Evolutionary conservation across 1,140 invertebrate species (phyloP).

Genomic region (Drepana arcuata): DNA sequence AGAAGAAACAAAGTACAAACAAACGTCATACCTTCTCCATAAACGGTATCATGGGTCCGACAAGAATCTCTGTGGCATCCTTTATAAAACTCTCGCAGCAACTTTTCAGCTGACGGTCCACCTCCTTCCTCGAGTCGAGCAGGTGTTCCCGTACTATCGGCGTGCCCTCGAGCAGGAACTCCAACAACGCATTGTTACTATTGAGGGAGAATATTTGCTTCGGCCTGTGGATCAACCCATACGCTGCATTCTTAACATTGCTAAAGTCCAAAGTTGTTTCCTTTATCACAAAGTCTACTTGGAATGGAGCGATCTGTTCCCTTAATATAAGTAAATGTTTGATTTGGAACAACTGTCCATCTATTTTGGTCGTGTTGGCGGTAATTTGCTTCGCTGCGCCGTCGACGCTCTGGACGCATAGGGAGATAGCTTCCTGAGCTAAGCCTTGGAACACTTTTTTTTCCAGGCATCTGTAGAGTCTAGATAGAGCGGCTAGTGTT

Average conservation of each 20-base stretch:
- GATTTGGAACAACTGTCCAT: conserved; percentile 96
- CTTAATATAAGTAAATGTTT: conserved; percentile 97
- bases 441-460: conserved; percentile 95
- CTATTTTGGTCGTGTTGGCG: conserved; percentile 79
- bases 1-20: too few species aligned
- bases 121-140: conserved; percentile 94
- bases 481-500: conserved; percentile 94
- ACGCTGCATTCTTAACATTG: conserved; percentile 88
- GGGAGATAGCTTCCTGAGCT: conserved; percentile 94
- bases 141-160: conserved; percentile 93
- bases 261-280: conserved; percentile 95
- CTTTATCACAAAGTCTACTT: conserved; percentile 94
- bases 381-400: conserved; percentile 82
- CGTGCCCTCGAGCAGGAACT: conserved; percentile 92
- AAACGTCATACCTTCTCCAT: conserved; percentile 83
- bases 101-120: conserved; percentile 91
- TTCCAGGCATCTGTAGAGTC: conserved; percentile 96
- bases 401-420: conserved; percentile 93
- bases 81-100: conserved; percentile 94
- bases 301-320: conserved; percentile 98
- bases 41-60: conserved; percentile 80
- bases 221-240: conserved; percentile 88
- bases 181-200: conserved; percentile 92
- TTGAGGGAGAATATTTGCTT: conserved; percentile 89
- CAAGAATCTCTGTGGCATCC: conserved; percentile 83